phyloP scores from a whole-genome alignment of 2,888 invertebrate genomes.

The Pyrochroa serraticornis region DNA sequence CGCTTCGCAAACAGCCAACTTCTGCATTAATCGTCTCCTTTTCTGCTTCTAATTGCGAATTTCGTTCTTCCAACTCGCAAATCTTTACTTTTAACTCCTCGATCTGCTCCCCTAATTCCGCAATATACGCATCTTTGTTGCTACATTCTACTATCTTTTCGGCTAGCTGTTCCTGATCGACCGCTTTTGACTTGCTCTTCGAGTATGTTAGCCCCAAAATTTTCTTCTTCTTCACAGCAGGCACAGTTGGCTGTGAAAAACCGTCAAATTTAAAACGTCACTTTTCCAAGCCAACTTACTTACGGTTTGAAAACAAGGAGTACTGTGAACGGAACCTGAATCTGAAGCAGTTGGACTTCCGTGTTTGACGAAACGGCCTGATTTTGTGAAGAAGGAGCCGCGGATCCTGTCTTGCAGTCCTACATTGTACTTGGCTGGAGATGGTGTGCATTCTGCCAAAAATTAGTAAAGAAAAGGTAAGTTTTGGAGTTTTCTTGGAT shows the following conservation, averaged over 20 bases:
- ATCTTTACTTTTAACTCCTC: slow-evolving; percentile 61
- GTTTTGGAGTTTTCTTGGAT: slow-evolving; percentile 2
- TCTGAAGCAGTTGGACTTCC: slow-evolving; percentile 51
- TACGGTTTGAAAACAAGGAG: slow-evolving; percentile 55
- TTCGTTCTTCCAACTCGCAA: slow-evolving; percentile 50
- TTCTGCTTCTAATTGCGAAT: slow-evolving; percentile 48
- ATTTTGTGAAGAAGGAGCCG: slow-evolving; percentile 54
- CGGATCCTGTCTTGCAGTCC: slow-evolving; percentile 56
- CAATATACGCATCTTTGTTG: slow-evolving; percentile 61
- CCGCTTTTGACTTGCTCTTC: slow-evolving; percentile 33
- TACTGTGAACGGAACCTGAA: slow-evolving; percentile 37
- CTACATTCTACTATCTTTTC: slow-evolving; percentile 63
- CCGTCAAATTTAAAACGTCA: not conserved
- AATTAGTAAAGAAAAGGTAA: slow-evolving; percentile 12
- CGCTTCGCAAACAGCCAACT: no score
- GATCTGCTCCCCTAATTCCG: slow-evolving; percentile 60
- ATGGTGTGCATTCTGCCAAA: slow-evolving; percentile 58
- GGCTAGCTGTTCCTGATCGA: slow-evolving; percentile 55
- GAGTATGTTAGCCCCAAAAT: slow-evolving; percentile 34
- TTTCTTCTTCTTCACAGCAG: slow-evolving; percentile 46
- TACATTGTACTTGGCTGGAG: slow-evolving; percentile 62
- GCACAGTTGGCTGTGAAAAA: slow-evolving; percentile 40
- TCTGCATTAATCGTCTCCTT: not conserved
- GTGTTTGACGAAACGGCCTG: slow-evolving; percentile 53
- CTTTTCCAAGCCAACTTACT: slow-evolving; percentile 31